phyloP scores from a whole-genome alignment of 92 coral and sea anemone species.

The Chrysogorgia sp. region DNA sequence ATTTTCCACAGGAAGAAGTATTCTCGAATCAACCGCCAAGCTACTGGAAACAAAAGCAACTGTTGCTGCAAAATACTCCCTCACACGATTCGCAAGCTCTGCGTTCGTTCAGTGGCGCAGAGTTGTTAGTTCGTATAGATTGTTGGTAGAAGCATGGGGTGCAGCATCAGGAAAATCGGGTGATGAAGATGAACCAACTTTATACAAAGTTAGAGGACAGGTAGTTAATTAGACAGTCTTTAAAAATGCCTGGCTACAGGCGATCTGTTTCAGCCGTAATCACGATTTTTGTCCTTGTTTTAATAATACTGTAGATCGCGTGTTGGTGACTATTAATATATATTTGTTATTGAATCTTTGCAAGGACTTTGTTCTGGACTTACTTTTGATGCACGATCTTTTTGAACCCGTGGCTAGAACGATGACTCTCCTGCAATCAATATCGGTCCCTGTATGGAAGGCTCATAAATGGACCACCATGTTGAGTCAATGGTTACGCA shows the following conservation, averaged over 20 bases:
- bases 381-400: conserved; percentile 16
- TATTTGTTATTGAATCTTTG: background rate
- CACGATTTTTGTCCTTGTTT: background rate
- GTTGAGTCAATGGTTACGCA: background rate
- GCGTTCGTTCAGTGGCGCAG: conserved; percentile 25
- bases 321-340: background rate
- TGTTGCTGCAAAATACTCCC: conserved; percentile 19
- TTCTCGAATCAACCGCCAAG: conserved; percentile 30
- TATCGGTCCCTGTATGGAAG: conserved; percentile 11
- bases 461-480: background rate
- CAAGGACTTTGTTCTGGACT: conserved; percentile 31
- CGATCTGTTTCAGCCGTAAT: no score
- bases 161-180: conserved; percentile 2
- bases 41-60: conserved; percentile 22
- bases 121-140: conserved; percentile 10
- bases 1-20: conserved; percentile 27
- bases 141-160: conserved; percentile 19
- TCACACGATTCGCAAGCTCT: conserved; percentile 32
- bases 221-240: conserved; percentile 7
- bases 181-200: conserved; percentile 12
- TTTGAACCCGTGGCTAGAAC: conserved; percentile 7
- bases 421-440: background rate
- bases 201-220: conserved; percentile 16
- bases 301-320: background rate
- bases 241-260: no score